Percentiles rank a stretch among this genome's conserved stretches.
Conservation (phyloP, 2,113 vertebrate species). For the Zosterops lateralis region DNA sequence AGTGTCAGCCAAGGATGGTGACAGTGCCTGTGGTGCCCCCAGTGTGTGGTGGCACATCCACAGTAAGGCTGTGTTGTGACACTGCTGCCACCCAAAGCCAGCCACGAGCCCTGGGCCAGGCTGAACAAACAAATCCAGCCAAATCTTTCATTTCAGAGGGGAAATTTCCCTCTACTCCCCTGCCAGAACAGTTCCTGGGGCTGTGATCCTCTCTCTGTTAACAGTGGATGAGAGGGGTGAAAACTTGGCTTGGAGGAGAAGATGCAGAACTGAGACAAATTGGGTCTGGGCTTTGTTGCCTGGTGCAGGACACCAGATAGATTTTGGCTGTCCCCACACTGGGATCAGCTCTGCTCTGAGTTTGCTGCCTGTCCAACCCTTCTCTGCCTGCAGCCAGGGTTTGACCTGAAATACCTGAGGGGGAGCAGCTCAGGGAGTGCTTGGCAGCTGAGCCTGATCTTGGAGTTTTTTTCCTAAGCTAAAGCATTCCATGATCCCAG, state of each 20-base stretch:
- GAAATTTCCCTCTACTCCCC: not conserved
- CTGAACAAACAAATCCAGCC: not conserved
- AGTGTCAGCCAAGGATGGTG: accelerated
- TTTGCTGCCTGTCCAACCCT: not conserved
- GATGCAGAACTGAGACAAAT: accelerated
- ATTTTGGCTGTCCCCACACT: not conserved
- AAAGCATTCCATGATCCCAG: not conserved
- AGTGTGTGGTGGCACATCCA: not conserved
- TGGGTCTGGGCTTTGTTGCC: not conserved
- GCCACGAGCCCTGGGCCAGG: not conserved
- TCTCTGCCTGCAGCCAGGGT: not conserved
- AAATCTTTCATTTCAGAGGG: not conserved
- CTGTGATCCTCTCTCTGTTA: not conserved
- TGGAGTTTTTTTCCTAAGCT: not conserved
- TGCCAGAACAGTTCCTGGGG: not conserved
- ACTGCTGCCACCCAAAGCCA: not conserved
- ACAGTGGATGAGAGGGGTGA: not conserved
- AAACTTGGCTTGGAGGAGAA: not conserved
- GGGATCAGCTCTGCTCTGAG: not conserved
- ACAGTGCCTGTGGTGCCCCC: accelerated
- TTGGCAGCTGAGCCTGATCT: not conserved
- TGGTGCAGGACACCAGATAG: accelerated
- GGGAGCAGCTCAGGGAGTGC: not conserved
- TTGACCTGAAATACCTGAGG: not conserved
- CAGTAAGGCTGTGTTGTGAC: not conserved